Evolutionary conservation across 2,113 vertebrate species (phyloP), one percentile per base, ranked within the genome.

Genomic region (Tichodroma muraria): DNA sequence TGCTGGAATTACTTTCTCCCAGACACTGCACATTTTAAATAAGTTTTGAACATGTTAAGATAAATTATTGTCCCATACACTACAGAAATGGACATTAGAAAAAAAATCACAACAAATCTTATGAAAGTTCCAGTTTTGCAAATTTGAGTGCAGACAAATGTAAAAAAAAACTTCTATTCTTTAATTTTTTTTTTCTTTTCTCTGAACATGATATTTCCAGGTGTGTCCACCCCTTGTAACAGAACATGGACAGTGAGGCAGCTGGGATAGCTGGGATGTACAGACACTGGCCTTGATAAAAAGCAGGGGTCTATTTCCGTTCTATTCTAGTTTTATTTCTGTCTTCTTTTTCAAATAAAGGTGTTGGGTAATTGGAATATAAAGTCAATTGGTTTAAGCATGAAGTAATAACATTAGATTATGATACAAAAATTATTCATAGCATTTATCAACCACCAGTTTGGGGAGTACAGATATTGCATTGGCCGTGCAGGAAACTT

Each of bases 81-180:
- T 52, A 42, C 4, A 69, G 87, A 31, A 65, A 65, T 20, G 11
- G 27, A 25, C 12, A 27, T 50, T 13, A 16, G 22, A 28, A 82
- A 50, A 33, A 49, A 69, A 71, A 33, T 37, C 3, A 30, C 2
- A 28, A 38, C 15, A 35, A 52, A n/a, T 13, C 16, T 14, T 10
- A 23, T 1, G 10, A 56, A 57, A 72, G 17, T 49, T 69, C 27
- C 40, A 61, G 27, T 65, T 71, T 47, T 72, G 16, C 40, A 75
- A 71, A 81, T 71, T 22, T 1, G 6, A 79, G 9, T 33, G 13
- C 8, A 30, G 30, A 24, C 2, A 60, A 64, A 35, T 11, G 10
- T 4, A 6, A 56, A 56, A 71, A 28, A 19, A 1, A 0, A 0
- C 5, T 10, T 20, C 2, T 6, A 10, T 37, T 38, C 40, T 42